Evolutionary conservation across 1,140 invertebrate genomes (phyloP), one percentile per base, ranked within the genome.

Genomic region (Venustaconcha ellipsiformis): DNA sequence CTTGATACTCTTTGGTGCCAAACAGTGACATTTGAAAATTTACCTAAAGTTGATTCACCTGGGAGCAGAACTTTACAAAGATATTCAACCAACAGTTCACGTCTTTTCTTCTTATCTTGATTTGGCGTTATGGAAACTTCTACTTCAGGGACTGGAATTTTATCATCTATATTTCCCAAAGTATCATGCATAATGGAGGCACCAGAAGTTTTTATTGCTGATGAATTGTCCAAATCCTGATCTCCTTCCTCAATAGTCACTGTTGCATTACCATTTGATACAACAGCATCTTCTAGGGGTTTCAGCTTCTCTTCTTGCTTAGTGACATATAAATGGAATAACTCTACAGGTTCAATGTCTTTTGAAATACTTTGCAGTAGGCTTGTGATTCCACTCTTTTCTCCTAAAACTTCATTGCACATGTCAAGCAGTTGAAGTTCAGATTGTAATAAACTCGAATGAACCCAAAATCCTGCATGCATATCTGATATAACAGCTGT

Each of bases 401-500:
- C 62, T 55, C 30, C 57, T 12, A 70, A 48, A 1, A 75, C 26
- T n/a, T 75, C 65, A 20, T 11, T 8, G 70, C 20, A 75, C 5
- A 75, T 18, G 26, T 69, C 67, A 14, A 68, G 30, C 26, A 75
- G 59, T 15, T 56, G 57, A 18, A 75, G 17, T 15, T 30, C 48
- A 15, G 73, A 62, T 12, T n/a, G 20, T 65, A 75, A 57, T 1
- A 23, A 18, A 18, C 58, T 14, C 0, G 26, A 11, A 64, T 75
- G 15, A 17, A 60, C 5, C 73, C 73, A 75, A 14, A 66, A 59
- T 62, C 14, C 11, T 18, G 67, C 68, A 23, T 75, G 73, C 20
- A 75, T 23, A 48, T 48, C 15, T 56, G 60, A 30, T 18, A 69
- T 8, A 59, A 58, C 57, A 14, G 12, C 26, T 11, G 64, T 23